Percentiles rank a stretch among this genome's conserved stretches.
Conservation (phyloP, 2,888 invertebrate species). For the Branchipolynoe longqiensis region DNA sequence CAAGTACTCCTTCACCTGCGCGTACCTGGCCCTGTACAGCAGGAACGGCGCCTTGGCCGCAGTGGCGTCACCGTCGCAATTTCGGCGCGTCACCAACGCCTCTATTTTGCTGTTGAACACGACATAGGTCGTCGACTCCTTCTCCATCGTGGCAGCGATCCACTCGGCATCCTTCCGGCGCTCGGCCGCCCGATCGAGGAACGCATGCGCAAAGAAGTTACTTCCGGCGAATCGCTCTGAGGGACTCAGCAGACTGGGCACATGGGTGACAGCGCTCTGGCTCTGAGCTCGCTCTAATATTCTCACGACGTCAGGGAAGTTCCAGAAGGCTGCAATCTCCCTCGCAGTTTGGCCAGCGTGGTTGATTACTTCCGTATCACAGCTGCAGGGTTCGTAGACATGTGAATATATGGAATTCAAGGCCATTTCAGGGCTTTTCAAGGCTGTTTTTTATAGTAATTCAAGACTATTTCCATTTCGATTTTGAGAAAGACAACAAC, state of each 20-base stretch:
- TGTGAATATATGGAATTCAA: too few species aligned
- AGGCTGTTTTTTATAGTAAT: too few species aligned
- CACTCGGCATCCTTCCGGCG: constrained; percentile 76
- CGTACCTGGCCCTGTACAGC: constrained; percentile 61
- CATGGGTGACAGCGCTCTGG: constrained; percentile 30
- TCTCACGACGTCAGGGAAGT: constrained; percentile 71
- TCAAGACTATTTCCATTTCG: too few species aligned
- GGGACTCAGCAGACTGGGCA: background rate
- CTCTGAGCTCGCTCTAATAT: constrained; percentile 62
- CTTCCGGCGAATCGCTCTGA: constrained; percentile 26
- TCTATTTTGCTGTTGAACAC: too few species aligned
- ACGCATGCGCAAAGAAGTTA: constrained; percentile 77
- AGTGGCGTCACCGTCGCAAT: constrained; percentile 68
- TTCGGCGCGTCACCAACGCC: too few species aligned
- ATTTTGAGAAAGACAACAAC: too few species aligned
- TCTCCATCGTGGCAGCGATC: constrained; percentile 71
- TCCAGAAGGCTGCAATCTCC: constrained; percentile 80
- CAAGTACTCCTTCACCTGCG: constrained; percentile 69
- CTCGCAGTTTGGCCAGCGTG: constrained; percentile 79
- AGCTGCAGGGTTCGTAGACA: constrained; percentile 69
- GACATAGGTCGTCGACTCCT: constrained; percentile 74
- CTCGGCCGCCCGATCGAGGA: constrained; percentile 77
- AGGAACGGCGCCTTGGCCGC: background rate
- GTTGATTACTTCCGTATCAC: constrained; percentile 75
- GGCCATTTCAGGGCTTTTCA: too few species aligned